Base-by-base conservation (phyloP, 2,113 vertebrate genomes). In the Pseudorasbora parva region DNA sequence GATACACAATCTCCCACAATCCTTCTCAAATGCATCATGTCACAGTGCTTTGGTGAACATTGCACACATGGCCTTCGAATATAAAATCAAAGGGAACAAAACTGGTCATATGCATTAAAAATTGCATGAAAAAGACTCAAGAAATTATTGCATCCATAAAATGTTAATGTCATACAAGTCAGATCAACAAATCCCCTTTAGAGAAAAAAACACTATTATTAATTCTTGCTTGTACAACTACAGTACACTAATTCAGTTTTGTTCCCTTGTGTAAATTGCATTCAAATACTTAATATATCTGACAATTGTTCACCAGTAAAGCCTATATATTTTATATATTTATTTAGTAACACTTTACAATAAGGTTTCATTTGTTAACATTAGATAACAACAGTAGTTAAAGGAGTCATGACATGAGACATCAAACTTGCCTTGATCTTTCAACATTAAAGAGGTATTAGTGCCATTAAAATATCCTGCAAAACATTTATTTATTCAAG, bases 141-240 rank as follows among this genome's bases (percentile, higher is more conserved):
- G n/a, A n/a, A n/a, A 23, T 77, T 77, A 77, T 17, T 77, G 74
- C 54, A 77, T 59, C 21, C 51, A 77, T 15, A 57, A 77, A 33
- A 23, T 41, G 21, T 41, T 76, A 76, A 54, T 51, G 15, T 54
- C 19, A 75, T 41, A 54, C 0, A 41, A 71, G 37, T 23, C 68
- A 41, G 11, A 57, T 33, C 19, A 76, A 76, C 37, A 11, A 57
- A 57, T 37, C 49, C n/a, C n/a, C n/a, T n/a, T n/a, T n/a, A n/a
- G n/a, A n/a, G n/a, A n/a, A n/a, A n/a, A n/a, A n/a, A n/a, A n/a
- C n/a, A n/a, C n/a, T 25, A 2, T 2, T 11, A n/a, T 25, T 11
- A n/a, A 71, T 23, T 71, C 21, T n/a, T 45, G 21, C 21, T 47
- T 47, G 21, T 37, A n/a, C 27, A 56, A 37, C 37, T n/a, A 37